Percentiles rank a stretch among this genome's conserved stretches.
phyloP scores from a whole-genome alignment of 2,888 invertebrate species.

The Parapristionchus giblindavisi region DNA sequence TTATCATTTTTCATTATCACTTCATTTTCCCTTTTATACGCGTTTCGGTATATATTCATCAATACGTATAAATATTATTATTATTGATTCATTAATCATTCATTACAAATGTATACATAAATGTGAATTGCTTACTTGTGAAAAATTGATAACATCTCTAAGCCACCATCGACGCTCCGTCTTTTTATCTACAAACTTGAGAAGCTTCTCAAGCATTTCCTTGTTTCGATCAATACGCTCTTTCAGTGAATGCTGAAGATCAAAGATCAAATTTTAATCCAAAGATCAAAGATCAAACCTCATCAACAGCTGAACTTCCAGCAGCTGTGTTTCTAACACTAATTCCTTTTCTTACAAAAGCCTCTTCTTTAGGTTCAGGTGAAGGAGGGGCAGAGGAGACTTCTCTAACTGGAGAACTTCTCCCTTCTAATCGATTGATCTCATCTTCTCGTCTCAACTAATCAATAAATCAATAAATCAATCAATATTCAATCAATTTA shows the following conservation, averaged over 20 bases:
- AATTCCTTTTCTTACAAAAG: not conserved
- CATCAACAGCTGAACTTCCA: constrained; percentile 33
- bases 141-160: constrained; percentile 55
- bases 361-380: not conserved
- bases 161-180: constrained; percentile 59
- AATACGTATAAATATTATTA: no score
- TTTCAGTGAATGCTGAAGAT: constrained; percentile 45
- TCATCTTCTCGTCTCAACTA: constrained; percentile 14
- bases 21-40: not conserved
- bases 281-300: constrained; percentile 7
- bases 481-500: constrained; percentile 6
- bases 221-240: constrained; percentile 51
- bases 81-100: not conserved
- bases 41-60: not conserved
- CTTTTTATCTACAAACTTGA: constrained; percentile 58
- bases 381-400: constrained; percentile 11
- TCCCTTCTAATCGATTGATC: not conserved
- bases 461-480: not conserved
- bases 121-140: constrained; percentile 42
- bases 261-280: not conserved
- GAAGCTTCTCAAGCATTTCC: constrained; percentile 51
- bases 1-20: not conserved
- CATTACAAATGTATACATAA: not conserved
- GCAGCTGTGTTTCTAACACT: not conserved
- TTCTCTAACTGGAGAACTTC: not conserved